Percentiles rank a stretch among this genome's conserved stretches.
Evolutionary conservation across 2,797 vertebrate species (phyloP).

Genomic region (Sylvilagus floridanus): DNA sequence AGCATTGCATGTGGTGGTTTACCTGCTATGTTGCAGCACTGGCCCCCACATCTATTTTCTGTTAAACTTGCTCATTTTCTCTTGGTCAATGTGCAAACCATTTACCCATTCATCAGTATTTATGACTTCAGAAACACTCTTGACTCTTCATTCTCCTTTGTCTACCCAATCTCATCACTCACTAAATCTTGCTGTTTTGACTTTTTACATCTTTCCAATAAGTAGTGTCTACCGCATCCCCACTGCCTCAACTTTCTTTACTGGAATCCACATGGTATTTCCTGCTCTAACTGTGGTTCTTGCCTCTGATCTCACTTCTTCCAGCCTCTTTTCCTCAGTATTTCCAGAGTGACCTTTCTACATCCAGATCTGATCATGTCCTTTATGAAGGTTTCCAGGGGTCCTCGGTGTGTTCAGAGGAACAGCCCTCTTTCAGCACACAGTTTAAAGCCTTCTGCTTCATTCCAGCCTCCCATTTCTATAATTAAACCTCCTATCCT

Average conservation of each 20-base stretch:
- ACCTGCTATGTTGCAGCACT: neutral
- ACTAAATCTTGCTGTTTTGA: neutral
- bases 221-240: neutral
- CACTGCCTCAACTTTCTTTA: neutral
- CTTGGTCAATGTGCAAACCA: neutral
- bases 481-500: neutral
- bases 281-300: neutral
- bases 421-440: neutral
- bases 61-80: neutral
- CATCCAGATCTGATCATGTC: neutral
- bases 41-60: neutral
- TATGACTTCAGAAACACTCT: neutral
- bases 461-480: neutral
- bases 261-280: neutral
- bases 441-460: neutral
- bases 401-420: neutral
- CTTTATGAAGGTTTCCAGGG: neutral
- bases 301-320: neutral
- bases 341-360: neutral
- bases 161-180: neutral
- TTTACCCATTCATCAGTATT: neutral
- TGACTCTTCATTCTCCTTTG: neutral
- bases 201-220: constrained; percentile 22
- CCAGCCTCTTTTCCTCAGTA: neutral
- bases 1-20: too few relatives aligned